Evolutionary conservation across 2,888 invertebrate species (phyloP).

Genomic region (Scaptodrosophila latifasciaeformis): DNA sequence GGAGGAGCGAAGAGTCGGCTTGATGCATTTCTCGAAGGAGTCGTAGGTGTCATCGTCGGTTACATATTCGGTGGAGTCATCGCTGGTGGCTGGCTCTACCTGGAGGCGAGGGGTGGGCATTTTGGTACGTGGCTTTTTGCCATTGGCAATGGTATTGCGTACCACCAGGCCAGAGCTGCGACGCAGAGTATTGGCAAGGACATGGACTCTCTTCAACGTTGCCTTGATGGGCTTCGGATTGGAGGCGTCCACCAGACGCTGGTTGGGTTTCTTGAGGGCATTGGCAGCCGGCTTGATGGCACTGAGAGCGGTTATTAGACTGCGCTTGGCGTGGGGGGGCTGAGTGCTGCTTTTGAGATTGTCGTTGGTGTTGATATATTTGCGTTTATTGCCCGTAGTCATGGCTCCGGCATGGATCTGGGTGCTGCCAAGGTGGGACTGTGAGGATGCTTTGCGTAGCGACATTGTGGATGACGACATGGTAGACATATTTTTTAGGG

Average conservation of each 20-base stretch:
- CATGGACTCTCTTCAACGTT: conserved; percentile 52
- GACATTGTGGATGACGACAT: conserved; percentile 47
- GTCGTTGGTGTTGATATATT: conserved; percentile 37
- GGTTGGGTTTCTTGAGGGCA: conserved; percentile 19
- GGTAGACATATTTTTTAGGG: conserved; percentile 48
- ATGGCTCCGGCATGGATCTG: conserved; percentile 21
- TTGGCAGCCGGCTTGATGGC: conserved; percentile 50
- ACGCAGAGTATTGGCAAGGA: conserved; percentile 62
- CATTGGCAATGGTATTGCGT: conserved; percentile 39
- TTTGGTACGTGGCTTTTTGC: conserved; percentile 47
- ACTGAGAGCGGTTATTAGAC: conserved; percentile 54
- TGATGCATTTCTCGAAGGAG: conserved; percentile 53
- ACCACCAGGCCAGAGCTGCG: conserved; percentile 59
- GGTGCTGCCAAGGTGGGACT: conserved; percentile 32
- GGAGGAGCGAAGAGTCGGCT: conserved; percentile 55
- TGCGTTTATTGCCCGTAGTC: conserved; percentile 49
- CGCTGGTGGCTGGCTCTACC: background rate
- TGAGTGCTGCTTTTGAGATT: conserved; percentile 20
- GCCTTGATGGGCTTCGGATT: conserved; percentile 45
- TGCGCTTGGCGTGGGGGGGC: conserved; percentile 66
- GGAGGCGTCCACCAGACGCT: conserved; percentile 12
- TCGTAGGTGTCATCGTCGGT: conserved; percentile 49
- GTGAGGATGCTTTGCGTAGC: conserved; percentile 60
- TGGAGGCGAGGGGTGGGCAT: background rate
- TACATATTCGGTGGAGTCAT: conserved; percentile 19